Evolutionary conservation across 2,888 invertebrate genomes (phyloP), one percentile per base, ranked within the genome.

Genomic region (Polydrusus pterygomalis): DNA sequence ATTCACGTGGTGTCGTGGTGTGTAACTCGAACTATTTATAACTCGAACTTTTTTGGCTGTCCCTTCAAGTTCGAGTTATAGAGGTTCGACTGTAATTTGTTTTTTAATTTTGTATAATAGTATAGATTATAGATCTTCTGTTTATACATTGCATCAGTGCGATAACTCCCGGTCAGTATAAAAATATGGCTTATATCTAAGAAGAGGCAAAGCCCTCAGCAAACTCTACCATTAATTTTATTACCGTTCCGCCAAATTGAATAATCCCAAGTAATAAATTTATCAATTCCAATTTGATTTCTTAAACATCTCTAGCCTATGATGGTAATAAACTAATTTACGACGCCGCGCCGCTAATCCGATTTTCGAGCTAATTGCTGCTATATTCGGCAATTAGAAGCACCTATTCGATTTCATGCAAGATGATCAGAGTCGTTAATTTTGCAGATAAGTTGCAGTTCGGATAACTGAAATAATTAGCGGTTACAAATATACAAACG

Each of bases 351-450:
- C 38, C 18, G 34, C 58, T 47, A 47, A 65, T 49, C 65, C 65
- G 65, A 65, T 65, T 49, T 34, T 34, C 25, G 34, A 30, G 65
- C 17, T 60, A 69, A 69, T 58, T 56, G 69, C 69, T 38, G 56
- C 54, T 68, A 69, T 56, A 40, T 69, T 56, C 58, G 18, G 69
- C 58, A 69, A 69, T 69, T 69, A 58, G 69, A 56, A 54, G 18
- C 69, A 25, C 40, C 56, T 69, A 69, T 69, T 56, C 20, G 69
- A 69, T 69, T 69, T 58, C 69, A 54, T 20, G 40, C 69, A 43
- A 43, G 56, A 69, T 43, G 54, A 69, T 69, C 69, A 15, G 56
- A n/a, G 34, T 58, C 69, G 25, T 69, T 69, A 69, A 69, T 69
- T 69, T 43, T 45, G 43, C 51, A 54, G 69, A 69, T 69, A 69